Evolutionary conservation across 2,113 vertebrate genomes (phyloP).

Genomic region (Bujurquina vittata): DNA sequence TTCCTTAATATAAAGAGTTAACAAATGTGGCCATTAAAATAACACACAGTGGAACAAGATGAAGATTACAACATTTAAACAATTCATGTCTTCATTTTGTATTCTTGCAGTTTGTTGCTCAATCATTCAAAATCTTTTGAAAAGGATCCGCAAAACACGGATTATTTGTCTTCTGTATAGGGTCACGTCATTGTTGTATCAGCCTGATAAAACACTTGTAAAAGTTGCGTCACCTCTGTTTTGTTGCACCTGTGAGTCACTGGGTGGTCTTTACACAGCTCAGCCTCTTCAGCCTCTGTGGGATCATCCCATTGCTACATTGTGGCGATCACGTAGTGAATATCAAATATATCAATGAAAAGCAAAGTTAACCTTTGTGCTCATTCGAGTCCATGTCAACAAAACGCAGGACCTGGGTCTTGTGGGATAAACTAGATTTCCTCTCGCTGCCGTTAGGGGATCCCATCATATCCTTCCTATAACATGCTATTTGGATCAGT

Average conservation of each 20-base stretch:
- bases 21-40: background rate
- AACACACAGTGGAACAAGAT: background rate
- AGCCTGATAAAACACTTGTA: background rate
- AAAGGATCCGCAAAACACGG: too few species aligned
- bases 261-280: background rate
- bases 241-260: background rate
- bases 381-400: background rate
- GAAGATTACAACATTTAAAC: background rate
- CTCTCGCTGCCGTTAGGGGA: background rate
- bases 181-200: background rate
- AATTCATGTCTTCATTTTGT: background rate
- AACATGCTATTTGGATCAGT: background rate
- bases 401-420: background rate
- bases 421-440: background rate
- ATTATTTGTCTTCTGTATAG: background rate
- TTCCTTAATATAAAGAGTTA: background rate
- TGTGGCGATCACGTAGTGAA: background rate
- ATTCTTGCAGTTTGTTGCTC: background rate
- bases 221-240: background rate
- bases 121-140: too few species aligned
- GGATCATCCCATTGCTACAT: background rate
- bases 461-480: background rate
- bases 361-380: background rate
- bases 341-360: background rate
- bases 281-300: background rate